A percentile compares a stretch with the other conserved stretches of the same genome.
Evolutionary conservation across 2,797 vertebrate genomes (phyloP).

Genomic region (Esox masquinongy): DNA sequence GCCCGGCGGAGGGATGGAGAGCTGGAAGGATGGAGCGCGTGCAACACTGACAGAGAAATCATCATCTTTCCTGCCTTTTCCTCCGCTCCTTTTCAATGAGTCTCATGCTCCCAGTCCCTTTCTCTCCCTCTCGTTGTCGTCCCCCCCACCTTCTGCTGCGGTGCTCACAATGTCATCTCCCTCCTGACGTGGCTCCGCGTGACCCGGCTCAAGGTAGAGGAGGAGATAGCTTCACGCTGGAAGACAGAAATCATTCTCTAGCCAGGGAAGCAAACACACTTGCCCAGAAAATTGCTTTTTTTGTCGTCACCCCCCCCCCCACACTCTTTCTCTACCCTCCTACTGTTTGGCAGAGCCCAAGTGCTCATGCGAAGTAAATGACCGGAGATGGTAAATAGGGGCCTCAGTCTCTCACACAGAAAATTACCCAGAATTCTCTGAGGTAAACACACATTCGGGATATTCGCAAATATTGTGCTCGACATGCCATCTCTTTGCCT

Average conservation of each 20-base stretch:
- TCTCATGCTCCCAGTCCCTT: not conserved
- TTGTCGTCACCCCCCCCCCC: not conserved
- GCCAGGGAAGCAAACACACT: conserved; percentile 22
- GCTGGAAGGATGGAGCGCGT: not conserved
- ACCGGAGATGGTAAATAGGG: conserved; percentile 32
- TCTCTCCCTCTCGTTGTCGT: not conserved
- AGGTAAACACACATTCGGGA: conserved; percentile 24
- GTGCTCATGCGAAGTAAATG: conserved; percentile 30
- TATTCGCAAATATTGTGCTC: conserved; percentile 17
- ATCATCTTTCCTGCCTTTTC: conserved; percentile 2
- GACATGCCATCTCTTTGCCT: conserved; percentile 14
- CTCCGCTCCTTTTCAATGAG: conserved; percentile 28
- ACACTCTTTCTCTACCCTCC: conserved; percentile 7
- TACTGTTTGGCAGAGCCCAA: conserved; percentile 9
- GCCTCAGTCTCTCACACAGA: conserved; percentile 19
- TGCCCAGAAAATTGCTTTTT: conserved; percentile 24
- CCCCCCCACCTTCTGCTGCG: not conserved
- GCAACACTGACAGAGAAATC: conserved; percentile 8
- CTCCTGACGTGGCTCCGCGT: conserved; percentile 7
- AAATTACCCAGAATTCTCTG: conserved; percentile 28
- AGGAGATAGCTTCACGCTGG: conserved; percentile 17
- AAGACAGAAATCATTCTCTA: conserved; percentile 30
- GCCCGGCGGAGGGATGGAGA: conserved; percentile 1
- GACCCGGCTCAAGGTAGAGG: conserved; percentile 14
- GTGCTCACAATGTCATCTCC: conserved; percentile 15